Conservation (phyloP, 2,888 invertebrate genomes). For the Clusia tigrina region DNA sequence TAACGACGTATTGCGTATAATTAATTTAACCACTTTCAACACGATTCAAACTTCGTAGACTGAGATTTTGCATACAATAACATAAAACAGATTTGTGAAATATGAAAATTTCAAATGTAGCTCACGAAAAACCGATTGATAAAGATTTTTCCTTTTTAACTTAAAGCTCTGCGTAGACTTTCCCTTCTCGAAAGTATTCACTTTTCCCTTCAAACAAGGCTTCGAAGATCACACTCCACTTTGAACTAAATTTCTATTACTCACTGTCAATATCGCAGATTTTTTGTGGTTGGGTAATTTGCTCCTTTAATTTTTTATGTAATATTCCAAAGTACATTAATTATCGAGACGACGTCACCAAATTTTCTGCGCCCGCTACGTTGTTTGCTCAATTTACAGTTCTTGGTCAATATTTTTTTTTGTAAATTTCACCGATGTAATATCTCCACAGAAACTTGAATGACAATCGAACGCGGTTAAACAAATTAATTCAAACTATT, state of each 20-base stretch:
- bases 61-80: neutral
- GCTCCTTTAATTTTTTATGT: slow-evolving; percentile 13
- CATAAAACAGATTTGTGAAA: too few species aligned
- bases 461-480: neutral
- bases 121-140: too few species aligned
- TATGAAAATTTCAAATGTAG: too few species aligned
- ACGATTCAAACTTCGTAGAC: slow-evolving; percentile 16
- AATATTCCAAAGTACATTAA: slow-evolving; percentile 17
- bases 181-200: slow-evolving; percentile 39
- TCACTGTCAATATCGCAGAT: slow-evolving; percentile 34
- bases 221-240: slow-evolving; percentile 38
- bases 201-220: slow-evolving; percentile 46
- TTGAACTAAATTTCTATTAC: slow-evolving; percentile 32
- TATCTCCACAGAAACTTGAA: slow-evolving; percentile 13
- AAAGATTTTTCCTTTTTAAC: too few species aligned
- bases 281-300: slow-evolving; percentile 20
- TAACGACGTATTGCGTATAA: slow-evolving; percentile 15
- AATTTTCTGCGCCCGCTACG: neutral
- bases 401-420: neutral
- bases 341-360: slow-evolving; percentile 24
- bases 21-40: too few species aligned
- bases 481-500: slow-evolving; percentile 33
- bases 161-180: slow-evolving; percentile 38
- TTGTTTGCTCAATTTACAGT: neutral
- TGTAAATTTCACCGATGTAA: slow-evolving; percentile 25